Evolutionary conservation across 2,888 invertebrate species (phyloP).

Genomic region (Craniophora ligustri): DNA sequence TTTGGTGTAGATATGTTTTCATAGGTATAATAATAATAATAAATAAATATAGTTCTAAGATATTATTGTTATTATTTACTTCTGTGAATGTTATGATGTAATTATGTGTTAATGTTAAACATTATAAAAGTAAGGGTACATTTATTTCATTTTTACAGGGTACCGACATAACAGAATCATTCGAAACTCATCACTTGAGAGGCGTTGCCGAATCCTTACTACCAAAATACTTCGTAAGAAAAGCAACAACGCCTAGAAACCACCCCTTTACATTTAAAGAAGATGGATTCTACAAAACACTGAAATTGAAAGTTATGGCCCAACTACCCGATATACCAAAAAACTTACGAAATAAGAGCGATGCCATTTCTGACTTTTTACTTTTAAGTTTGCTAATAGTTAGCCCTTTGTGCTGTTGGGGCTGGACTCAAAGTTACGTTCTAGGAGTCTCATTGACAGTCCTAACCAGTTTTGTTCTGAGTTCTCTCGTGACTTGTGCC

Average conservation of each 20-base stretch:
- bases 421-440: slow-evolving; percentile 66
- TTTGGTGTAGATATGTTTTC: no score
- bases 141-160: slow-evolving; percentile 78
- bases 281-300: slow-evolving; percentile 93
- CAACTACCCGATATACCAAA: slow-evolving; percentile 87
- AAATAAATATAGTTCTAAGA: no score
- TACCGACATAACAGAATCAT: slow-evolving; percentile 91
- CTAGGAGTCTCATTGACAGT: slow-evolving; percentile 66
- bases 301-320: slow-evolving; percentile 89
- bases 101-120: no score
- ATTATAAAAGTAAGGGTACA: not conserved
- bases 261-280: slow-evolving; percentile 92
- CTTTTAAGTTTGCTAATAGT: slow-evolving; percentile 63
- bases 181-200: slow-evolving; percentile 89
- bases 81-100: no score
- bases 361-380: slow-evolving; percentile 70
- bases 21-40: no score
- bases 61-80: no score
- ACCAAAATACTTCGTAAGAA: slow-evolving; percentile 90
- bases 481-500: slow-evolving; percentile 86
- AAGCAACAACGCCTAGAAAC: slow-evolving; percentile 90
- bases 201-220: slow-evolving; percentile 89
- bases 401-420: slow-evolving; percentile 71
- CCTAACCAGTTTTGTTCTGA: slow-evolving; percentile 65
- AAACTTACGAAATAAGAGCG: slow-evolving; percentile 71